Evolutionary conservation across 2,113 vertebrate genomes (phyloP).

Genomic region (Lepus timidus): DNA sequence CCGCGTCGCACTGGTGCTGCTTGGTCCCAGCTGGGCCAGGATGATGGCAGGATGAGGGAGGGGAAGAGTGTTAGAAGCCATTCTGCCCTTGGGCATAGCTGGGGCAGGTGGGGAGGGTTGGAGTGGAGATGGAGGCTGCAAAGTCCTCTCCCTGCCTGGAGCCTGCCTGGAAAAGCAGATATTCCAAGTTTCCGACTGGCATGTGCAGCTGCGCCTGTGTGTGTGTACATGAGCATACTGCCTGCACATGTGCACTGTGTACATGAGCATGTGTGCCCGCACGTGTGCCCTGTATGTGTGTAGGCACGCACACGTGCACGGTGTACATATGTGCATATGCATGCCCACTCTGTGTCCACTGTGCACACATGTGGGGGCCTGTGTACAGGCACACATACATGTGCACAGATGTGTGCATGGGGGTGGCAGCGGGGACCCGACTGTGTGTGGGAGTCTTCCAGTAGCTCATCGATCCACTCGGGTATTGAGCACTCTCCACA

Average conservation of each 20-base stretch:
- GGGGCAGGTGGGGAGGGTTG: not conserved
- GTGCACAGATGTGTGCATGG: no score
- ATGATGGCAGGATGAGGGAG: not conserved
- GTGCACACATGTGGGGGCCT: no score
- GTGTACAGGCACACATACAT: no score
- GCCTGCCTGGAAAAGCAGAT: not conserved
- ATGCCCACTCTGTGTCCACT: not conserved
- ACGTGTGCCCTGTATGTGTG: not conserved
- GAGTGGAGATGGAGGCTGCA: rapidly evolving
- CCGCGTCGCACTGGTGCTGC: conserved; percentile 94
- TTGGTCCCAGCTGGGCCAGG: conserved; percentile 90
- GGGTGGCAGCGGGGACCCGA: not conserved
- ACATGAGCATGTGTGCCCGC: no score
- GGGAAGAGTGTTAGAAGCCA: not conserved
- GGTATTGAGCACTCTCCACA: not conserved
- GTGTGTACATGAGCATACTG: no score
- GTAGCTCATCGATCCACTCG: not conserved
- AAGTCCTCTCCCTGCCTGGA: not conserved
- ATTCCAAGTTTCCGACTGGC: not conserved
- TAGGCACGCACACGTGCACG: not conserved
- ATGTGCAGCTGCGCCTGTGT: not conserved
- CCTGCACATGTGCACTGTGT: not conserved
- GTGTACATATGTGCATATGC: not conserved
- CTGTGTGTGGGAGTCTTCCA: rapidly evolving
- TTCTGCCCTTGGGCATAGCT: not conserved